Conservation (phyloP, 2,797 vertebrate species). For the Cercopithecus diana region DNA sequence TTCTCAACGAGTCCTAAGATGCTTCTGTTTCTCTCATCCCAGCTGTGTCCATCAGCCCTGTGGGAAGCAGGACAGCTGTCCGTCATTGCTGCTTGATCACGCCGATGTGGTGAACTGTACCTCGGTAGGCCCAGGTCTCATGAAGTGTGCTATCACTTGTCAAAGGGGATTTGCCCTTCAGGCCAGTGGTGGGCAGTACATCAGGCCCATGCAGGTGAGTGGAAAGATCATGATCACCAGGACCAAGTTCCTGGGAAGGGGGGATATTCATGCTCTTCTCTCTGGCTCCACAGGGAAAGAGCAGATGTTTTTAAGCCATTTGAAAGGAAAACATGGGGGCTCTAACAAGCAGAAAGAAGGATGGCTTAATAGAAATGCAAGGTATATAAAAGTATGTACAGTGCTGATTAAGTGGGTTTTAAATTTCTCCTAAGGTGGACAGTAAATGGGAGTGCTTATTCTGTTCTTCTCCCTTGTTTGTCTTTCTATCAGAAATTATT, state of each 20-base stretch:
- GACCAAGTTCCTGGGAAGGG: background rate
- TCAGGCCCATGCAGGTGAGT: conserved; percentile 83
- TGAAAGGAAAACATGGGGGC: background rate
- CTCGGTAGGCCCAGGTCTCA: conserved; percentile 80
- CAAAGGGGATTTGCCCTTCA: conserved; percentile 88
- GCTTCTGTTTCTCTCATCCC: conserved; percentile 36
- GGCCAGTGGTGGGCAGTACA: conserved; percentile 82
- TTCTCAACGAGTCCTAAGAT: background rate
- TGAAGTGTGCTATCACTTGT: conserved; percentile 88
- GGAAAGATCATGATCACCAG: rapidly evolving
- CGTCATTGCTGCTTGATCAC: conserved; percentile 84
- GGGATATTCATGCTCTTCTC: background rate
- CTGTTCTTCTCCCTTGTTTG: background rate
- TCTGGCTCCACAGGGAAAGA: rapidly evolving
- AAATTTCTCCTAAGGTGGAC: background rate
- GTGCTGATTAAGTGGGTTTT: background rate
- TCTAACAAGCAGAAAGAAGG: background rate
- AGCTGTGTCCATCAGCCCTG: conserved; percentile 78
- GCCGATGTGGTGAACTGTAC: conserved; percentile 89
- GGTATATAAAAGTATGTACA: background rate
- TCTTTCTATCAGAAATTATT: background rate
- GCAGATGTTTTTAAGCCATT: background rate
- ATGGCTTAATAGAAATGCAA: background rate
- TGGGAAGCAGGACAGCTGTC: conserved; percentile 83
- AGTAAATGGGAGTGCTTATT: background rate